phyloP scores from a whole-genome alignment of 30 jellyfish, hydroid and myxozoan species.

The Nemopilema nomurai region DNA sequence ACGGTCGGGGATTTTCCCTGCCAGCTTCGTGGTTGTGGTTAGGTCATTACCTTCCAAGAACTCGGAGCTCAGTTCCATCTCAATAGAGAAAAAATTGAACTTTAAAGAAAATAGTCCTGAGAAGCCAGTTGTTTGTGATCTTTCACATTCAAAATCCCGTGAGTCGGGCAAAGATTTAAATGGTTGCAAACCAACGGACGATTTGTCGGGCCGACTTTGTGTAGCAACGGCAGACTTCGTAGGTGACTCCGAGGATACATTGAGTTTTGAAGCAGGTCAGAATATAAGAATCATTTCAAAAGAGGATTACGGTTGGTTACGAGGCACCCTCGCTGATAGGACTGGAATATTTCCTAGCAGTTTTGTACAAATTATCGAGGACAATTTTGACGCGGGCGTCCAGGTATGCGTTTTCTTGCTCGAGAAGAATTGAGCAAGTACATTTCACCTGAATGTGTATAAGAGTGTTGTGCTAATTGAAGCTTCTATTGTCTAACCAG shows the following conservation, averaged over 20 bases:
- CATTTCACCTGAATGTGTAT: no score
- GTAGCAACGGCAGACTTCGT: constrained; percentile 24
- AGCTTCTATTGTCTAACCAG: no score
- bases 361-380: constrained; percentile 31
- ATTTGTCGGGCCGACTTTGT: constrained; percentile 27
- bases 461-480: no score
- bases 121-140: not conserved
- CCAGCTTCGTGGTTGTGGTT: constrained; percentile 42
- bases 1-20: constrained; percentile 48
- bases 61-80: not conserved
- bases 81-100: not conserved
- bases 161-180: not conserved
- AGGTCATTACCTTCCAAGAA: constrained; percentile 15
- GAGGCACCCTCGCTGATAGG: constrained; percentile 8
- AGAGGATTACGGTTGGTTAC: constrained; percentile 41
- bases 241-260: constrained; percentile 30
- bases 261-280: constrained; percentile 36
- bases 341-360: constrained; percentile 46
- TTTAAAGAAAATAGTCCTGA: not conserved
- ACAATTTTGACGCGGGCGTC: not conserved
- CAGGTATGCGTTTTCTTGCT: not conserved
- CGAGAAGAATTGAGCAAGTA: no score
- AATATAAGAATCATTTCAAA: constrained; percentile 24
- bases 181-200: not conserved
- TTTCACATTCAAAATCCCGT: not conserved